Evolutionary conservation across 2,888 invertebrate species (phyloP).

Genomic region (Buathra laborator): DNA sequence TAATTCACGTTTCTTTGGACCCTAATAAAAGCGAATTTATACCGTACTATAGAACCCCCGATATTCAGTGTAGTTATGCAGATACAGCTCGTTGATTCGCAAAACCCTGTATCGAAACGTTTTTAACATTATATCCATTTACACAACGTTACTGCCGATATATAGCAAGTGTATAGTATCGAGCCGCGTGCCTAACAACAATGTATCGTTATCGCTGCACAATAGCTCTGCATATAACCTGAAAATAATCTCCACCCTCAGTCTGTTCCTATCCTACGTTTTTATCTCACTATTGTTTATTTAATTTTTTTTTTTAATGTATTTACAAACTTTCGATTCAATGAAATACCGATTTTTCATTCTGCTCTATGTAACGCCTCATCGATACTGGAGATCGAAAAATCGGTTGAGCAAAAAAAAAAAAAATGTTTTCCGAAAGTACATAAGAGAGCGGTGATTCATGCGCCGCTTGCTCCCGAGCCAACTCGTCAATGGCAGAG

Average conservation of each 20-base stretch:
- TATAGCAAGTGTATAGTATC: background rate
- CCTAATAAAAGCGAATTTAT: constrained; percentile 26
- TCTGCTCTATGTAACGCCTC: no score
- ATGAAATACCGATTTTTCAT: no score
- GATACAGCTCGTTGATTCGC: constrained; percentile 42
- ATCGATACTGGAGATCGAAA: background rate
- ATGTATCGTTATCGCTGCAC: constrained; percentile 2
- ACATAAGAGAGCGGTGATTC: constrained; percentile 52
- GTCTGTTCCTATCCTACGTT: background rate
- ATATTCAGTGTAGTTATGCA: constrained; percentile 19
- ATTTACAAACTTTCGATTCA: no score
- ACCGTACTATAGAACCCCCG: background rate
- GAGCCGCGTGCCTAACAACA: background rate
- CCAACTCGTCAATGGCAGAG: constrained; percentile 65
- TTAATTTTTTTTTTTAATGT: no score
- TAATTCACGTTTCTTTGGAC: constrained; percentile 26
- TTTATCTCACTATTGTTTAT: no score
- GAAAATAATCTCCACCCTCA: background rate
- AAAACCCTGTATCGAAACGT: constrained; percentile 21
- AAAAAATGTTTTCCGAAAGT: background rate
- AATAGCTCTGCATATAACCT: background rate
- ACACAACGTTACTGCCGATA: background rate
- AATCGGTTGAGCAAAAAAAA: background rate
- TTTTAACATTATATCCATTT: constrained; percentile 29
- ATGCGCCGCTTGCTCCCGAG: constrained; percentile 59